These are phyloP conservation scores for Pseudachorutes palmiensis DNA, from an alignment of 1,140 invertebrate species.

Conservation along the genomic window DNA sequence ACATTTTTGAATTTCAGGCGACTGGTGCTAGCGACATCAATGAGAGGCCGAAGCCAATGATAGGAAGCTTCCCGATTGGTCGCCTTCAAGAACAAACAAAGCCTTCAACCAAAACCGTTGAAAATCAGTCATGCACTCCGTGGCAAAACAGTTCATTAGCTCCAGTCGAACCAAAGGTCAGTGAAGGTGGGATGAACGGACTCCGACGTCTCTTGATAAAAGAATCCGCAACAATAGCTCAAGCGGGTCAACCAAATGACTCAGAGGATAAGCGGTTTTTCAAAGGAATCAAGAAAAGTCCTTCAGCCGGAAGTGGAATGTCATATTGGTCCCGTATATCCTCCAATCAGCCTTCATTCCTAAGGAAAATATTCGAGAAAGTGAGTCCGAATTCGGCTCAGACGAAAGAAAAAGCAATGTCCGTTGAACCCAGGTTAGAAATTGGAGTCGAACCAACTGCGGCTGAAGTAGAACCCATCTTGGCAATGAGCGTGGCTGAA, in stretches of 20 bases:
- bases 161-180: neutral
- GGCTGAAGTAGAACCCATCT: constrained; percentile 15
- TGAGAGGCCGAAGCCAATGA: too few species aligned
- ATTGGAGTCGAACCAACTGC: neutral
- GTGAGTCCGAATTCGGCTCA: neutral
- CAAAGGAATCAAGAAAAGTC: constrained; percentile 29
- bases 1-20: too few species aligned
- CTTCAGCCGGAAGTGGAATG: constrained; percentile 26
- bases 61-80: too few species aligned
- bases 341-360: constrained; percentile 29
- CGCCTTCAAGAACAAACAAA: too few species aligned
- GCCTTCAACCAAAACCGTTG: too few species aligned
- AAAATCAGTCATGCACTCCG: too few species aligned
- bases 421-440: neutral
- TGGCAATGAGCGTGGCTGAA: constrained; percentile 28
- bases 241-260: too few species aligned
- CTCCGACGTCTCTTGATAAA: constrained; percentile 30
- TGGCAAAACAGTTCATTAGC: too few species aligned
- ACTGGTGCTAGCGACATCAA: too few species aligned
- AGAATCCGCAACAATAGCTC: too few species aligned
- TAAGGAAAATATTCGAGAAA: constrained; percentile 33
- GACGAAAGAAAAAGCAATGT: neutral
- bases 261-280: neutral
- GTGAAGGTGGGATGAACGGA: constrained; percentile 30
- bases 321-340: constrained; percentile 34